Evolutionary conservation across 2,888 invertebrate species (phyloP), one percentile per base, ranked within the genome.

Genomic region (Ormyrus rosae): DNA sequence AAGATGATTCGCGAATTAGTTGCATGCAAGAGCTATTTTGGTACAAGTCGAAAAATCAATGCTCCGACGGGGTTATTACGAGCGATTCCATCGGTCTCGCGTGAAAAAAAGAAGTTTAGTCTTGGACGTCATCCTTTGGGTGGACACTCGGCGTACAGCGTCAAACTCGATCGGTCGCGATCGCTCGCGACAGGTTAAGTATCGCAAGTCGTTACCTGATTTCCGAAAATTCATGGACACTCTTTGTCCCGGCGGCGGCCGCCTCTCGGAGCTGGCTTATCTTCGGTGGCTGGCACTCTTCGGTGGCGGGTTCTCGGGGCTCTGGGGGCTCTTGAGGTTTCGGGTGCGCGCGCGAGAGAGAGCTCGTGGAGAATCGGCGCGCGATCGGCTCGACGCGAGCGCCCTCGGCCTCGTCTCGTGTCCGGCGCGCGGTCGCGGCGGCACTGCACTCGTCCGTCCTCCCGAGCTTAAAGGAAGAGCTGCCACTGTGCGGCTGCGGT

Each of bases 191-290:
- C 34, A 19, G 19, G 19, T 34, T 34, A 34, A 3, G 3, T 34
- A 34, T 34, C 2, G 65, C 74, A 65, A 34, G 34, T 92, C 92
- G 92, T 93, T 93, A 90, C 93, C 93, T 93, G 93, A 92, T 93
- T 92, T 93, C 93, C 92, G 92, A 92, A 92, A 93, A 93, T 93
- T 93, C 93, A 92, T 90, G 93, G 92, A 93, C 93, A 92, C 13
- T 13, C 13, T 13, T 13, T 13, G 93, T 92, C 92, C 92, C 92
- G 92, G 48, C 77, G 73, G 91, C 91, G 92, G 92, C 91, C 92
- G 87, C 91, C 92, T 90, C 83, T 84, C 71, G 82, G 2, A 63
- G 60, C 51, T 10, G 56, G 64, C 34, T 45, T 68, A 75, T 80
- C 64, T 53, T 65, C 58, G 70, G 7, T n/a, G 61, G 19, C 45